phyloP scores from a whole-genome alignment of 2,113 vertebrate species.

The Colossoma macropomum region DNA sequence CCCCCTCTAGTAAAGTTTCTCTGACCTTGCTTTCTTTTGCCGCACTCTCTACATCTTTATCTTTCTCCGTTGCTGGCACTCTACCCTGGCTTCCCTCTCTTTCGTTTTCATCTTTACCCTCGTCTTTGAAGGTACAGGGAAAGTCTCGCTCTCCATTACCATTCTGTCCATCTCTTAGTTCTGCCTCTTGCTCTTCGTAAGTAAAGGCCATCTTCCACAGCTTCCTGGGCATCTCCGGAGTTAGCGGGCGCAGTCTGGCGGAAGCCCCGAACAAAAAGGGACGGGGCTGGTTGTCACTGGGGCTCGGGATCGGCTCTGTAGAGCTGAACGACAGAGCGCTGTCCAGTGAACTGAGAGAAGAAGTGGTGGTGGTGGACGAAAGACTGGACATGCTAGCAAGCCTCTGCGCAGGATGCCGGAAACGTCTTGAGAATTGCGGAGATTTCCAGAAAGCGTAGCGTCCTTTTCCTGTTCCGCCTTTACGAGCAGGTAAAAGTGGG shows the following conservation, averaged over 20 bases:
- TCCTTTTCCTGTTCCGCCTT: slow-evolving; percentile 43
- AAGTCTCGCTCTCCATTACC: neutral
- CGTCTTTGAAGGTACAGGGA: neutral
- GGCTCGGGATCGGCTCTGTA: slow-evolving; percentile 74
- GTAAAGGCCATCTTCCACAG: slow-evolving; percentile 68
- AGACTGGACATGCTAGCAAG: slow-evolving; percentile 77
- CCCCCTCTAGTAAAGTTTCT: neutral
- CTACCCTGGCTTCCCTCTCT: neutral
- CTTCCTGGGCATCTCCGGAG: slow-evolving; percentile 65
- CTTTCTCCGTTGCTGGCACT: neutral
- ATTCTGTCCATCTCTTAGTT: slow-evolving; percentile 24
- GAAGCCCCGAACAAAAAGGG: slow-evolving; percentile 75
- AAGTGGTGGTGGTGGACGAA: slow-evolving; percentile 80
- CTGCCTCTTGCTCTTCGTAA: slow-evolving; percentile 54
- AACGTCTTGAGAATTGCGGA: slow-evolving; percentile 55
- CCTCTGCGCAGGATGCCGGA: slow-evolving; percentile 67
- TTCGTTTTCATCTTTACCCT: neutral
- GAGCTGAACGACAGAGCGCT: slow-evolving; percentile 79
- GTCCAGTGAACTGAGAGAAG: slow-evolving; percentile 81
- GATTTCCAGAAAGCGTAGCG: slow-evolving; percentile 66
- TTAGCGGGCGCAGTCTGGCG: slow-evolving; percentile 67
- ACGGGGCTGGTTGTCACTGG: slow-evolving; percentile 61
- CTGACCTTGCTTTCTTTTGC: neutral
- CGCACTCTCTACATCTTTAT: neutral
- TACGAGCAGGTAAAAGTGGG: slow-evolving; percentile 56